phyloP scores from a whole-genome alignment of 2,113 vertebrate genomes.

The Hemichromis elongatus region DNA sequence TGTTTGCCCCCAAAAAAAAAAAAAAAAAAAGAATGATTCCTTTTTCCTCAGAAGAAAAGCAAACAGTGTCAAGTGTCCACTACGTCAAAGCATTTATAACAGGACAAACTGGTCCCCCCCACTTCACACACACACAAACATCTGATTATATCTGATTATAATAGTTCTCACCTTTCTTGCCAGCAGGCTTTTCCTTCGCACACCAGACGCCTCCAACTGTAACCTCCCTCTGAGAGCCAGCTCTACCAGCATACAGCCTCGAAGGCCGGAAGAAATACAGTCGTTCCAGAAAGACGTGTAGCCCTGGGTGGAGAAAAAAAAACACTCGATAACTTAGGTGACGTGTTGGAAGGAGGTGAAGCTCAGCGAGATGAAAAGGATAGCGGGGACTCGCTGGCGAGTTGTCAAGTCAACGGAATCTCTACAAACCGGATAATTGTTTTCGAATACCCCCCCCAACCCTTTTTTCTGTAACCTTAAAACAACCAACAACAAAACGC shows the following conservation, averaged over 20 bases:
- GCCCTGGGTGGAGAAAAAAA: constrained; percentile 71
- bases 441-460: not conserved
- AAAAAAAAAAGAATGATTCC: not conserved
- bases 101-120: not conserved
- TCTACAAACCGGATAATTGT: not conserved
- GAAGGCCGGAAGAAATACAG: constrained; percentile 95
- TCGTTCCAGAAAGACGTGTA: constrained; percentile 99
- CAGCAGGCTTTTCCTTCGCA: constrained; percentile 93
- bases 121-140: not conserved
- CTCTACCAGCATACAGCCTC: constrained; percentile 97
- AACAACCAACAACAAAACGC: not conserved
- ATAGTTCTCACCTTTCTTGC: constrained; percentile 85
- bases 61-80: not conserved
- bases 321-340: constrained; percentile 26
- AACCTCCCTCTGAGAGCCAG: constrained; percentile 89
- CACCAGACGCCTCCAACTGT: constrained; percentile 90
- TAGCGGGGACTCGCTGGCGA: not conserved
- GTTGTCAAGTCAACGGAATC: not conserved
- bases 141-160: not conserved
- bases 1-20: too few species aligned
- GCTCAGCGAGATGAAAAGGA: not conserved
- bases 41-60: not conserved
- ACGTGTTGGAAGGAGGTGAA: constrained; percentile 29
- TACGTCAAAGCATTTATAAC: not conserved
- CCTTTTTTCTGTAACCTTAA: not conserved